Percentiles rank a stretch among this genome's conserved stretches.
These are phyloP conservation scores for Solenodon paradoxus DNA, from an alignment of 2,113 vertebrate species.

Conservation along the genomic window DNA sequence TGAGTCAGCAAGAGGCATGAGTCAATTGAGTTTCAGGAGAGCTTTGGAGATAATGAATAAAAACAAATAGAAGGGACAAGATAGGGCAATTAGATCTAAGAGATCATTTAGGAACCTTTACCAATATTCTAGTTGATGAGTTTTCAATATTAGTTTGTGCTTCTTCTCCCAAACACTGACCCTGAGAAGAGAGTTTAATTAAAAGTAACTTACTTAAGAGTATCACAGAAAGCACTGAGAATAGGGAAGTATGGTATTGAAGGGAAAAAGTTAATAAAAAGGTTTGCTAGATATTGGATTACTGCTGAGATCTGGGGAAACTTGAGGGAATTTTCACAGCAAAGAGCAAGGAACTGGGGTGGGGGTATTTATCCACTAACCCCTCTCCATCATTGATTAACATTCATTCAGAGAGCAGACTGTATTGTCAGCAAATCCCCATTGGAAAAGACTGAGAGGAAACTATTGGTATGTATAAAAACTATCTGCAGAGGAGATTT, in stretches of 20 bases:
- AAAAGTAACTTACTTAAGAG: background rate
- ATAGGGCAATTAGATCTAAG: background rate
- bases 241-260: background rate
- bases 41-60: background rate
- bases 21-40: background rate
- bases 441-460: background rate
- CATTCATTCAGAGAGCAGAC: background rate
- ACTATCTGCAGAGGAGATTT: background rate
- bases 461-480: background rate
- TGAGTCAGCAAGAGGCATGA: background rate
- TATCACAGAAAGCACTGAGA: background rate
- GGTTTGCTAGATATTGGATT: background rate
- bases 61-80: background rate
- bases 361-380: background rate
- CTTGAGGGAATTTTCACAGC: background rate
- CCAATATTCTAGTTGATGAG: background rate
- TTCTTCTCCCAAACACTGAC: background rate
- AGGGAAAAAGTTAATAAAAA: background rate
- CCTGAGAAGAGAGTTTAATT: background rate
- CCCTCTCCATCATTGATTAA: background rate
- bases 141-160: background rate
- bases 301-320: background rate
- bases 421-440: background rate
- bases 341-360: background rate
- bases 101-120: background rate